Conservation (phyloP, 2,888 invertebrate species). For the Thumatha senex region DNA sequence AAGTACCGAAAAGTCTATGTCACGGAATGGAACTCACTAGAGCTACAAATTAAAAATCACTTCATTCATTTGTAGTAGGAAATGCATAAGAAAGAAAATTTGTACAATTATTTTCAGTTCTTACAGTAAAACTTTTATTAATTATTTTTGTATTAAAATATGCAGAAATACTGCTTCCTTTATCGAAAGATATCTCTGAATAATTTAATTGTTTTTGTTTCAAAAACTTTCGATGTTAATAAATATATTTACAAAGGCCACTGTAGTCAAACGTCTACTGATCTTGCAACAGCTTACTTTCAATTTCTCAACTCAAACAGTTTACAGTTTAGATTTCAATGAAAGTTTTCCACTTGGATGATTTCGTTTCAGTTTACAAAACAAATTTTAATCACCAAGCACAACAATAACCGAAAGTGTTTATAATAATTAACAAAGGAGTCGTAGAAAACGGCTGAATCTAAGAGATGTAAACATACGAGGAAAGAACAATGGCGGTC, state of each 20-base stretch:
- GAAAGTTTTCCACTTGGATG: slow-evolving; percentile 36
- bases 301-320: slow-evolving; percentile 27
- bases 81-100: no score
- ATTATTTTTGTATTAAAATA: no score
- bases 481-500: neutral
- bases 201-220: no score
- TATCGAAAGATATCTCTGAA: no score
- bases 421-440: slow-evolving; percentile 69
- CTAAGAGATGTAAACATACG: slow-evolving; percentile 23
- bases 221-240: neutral
- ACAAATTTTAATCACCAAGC: slow-evolving; percentile 55
- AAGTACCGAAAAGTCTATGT: no score
- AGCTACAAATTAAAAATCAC: no score
- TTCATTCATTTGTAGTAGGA: no score
- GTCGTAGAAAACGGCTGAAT: slow-evolving; percentile 44
- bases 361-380: slow-evolving; percentile 38
- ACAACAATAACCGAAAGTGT: slow-evolving; percentile 60
- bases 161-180: no score
- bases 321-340: slow-evolving; percentile 28
- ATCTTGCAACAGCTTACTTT: slow-evolving; percentile 13
- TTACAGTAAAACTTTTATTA: no score
- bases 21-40: no score
- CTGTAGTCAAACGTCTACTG: neutral
- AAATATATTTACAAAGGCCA: neutral
- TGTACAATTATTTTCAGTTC: no score